These are phyloP conservation scores for Oceanites oceanicus DNA, from an alignment of 2,113 vertebrate species.

Conservation along the genomic window DNA sequence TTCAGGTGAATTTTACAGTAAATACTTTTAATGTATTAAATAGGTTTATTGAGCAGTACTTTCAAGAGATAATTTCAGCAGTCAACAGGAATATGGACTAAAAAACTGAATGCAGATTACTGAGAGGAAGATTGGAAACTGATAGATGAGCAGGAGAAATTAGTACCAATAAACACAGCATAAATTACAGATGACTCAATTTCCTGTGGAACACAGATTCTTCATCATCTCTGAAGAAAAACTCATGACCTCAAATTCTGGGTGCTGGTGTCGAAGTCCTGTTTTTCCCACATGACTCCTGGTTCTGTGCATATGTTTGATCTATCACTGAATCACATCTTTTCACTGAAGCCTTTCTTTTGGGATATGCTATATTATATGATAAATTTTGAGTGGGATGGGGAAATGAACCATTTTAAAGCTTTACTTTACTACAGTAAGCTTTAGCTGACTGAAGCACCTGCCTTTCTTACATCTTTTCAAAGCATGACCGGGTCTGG, in stretches of 20 bases:
- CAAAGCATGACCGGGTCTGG: neutral
- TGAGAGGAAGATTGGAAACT: neutral
- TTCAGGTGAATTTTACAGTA: neutral
- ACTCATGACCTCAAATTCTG: neutral
- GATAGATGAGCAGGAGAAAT: neutral
- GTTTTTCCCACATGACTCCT: neutral
- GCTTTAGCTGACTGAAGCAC: neutral
- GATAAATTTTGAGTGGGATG: neutral
- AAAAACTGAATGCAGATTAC: neutral
- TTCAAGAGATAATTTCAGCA: neutral
- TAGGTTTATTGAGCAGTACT: neutral
- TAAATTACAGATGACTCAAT: neutral
- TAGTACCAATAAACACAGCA: neutral
- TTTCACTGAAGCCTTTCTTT: neutral
- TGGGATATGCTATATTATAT: neutral
- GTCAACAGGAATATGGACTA: neutral
- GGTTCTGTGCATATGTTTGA: neutral
- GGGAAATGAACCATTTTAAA: neutral
- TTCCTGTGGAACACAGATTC: neutral
- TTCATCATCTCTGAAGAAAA: neutral
- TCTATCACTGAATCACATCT: neutral
- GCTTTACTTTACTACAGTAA: too few relatives aligned
- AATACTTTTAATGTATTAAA: neutral
- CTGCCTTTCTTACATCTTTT: neutral
- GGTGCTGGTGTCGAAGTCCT: neutral